Evolutionary conservation across 2,113 vertebrate species (phyloP), one percentile per base, ranked within the genome.

Genomic region (Tragelaphus strepsiceros): DNA sequence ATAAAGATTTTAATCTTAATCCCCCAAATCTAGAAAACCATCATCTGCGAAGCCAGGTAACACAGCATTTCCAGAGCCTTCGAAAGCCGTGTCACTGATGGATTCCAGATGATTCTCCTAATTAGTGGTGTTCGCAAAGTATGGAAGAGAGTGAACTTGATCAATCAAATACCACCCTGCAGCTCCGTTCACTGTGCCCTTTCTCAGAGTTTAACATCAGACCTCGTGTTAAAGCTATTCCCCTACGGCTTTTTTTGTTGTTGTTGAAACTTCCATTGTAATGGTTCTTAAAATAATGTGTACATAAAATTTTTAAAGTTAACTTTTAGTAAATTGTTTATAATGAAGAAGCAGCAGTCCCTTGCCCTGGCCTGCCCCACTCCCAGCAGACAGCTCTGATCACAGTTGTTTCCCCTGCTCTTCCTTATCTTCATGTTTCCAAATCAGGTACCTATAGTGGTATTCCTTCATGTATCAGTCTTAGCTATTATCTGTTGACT

Each of bases 71-170:
- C 49, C 54, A 82, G n/a, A 96, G 30, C 71, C 64, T 97, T 87
- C 67, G 54, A 51, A 87, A 95, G 88, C 19, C 35, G 1, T 3
- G 10, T 90, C 90, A 35, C 7, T 95, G 95, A 92, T 82, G 81
- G 91, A 51, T 86, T 94, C 82, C 96, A 93, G 85, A 83, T 87
- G 91, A 85, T n/a, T 93, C 59, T 89, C 28, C 56, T 95, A 86
- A 83, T 83, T 78, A 93, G 32, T 19, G 32, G 53, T 83, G 53
- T 78, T 83, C 67, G 82, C 86, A 7, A 0, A 39, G 32, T 83
- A 58, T 88, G 88, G 88, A 92, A 92, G 77, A 21, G 7, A 51
- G 94, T 62, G 77, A 56, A 82, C 92, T 95, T 17, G n/a, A 26
- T 95, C 94, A 71, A 28, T 59, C 81, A 88, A 64, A 74, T 93